Evolutionary conservation across 2,888 invertebrate species (phyloP), one percentile per base, ranked within the genome.

Genomic region (Apocheima hispidaria): DNA sequence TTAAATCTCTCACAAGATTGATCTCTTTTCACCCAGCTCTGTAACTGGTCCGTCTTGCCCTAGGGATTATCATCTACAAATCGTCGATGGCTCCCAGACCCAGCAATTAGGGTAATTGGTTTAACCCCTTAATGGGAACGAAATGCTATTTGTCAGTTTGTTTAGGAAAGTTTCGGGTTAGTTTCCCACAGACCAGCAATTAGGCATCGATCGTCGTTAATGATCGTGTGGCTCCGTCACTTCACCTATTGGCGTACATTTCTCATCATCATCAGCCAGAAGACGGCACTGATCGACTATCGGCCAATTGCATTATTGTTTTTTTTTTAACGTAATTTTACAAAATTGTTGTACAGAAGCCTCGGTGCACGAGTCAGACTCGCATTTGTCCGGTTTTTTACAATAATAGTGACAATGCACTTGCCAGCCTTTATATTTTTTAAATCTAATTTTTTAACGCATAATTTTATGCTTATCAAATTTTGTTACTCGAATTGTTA

Each of bases 51-150:
- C 7, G 7, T 30, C 28, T 33, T 14, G 54, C 63, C 54, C 30
- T 56, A 7, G 38, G 46, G 41, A 62, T 54, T 49, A 65, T 59
- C 53, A 58, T 61, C 61, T 48, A 67, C 50, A 56, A 67, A 63
- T 68, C 64, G 60, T 46, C 56, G 52, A 54, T 28, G 57, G 54
- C 50, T 60, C 48, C 54, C 62, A 60, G 63, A 60, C 64, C 36
- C 55, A 66, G 63, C 69, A 75, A 77, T 77, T 70, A 76, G 55
- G 60, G 68, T 75, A 78, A 77, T 75, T 75, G 71, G 72, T 72
- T 77, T 71, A 66, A 58, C 58, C 60, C 65, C 65, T 55, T 71
- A 72, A 68, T 73, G 67, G 63, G 53, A 63, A 49, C 61, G 28
- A 57, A 73, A 71, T 67, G 60, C 65, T 70, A 72, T 75, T 74